Conservation (phyloP, 2,113 vertebrate genomes). For the Upupa epops region DNA sequence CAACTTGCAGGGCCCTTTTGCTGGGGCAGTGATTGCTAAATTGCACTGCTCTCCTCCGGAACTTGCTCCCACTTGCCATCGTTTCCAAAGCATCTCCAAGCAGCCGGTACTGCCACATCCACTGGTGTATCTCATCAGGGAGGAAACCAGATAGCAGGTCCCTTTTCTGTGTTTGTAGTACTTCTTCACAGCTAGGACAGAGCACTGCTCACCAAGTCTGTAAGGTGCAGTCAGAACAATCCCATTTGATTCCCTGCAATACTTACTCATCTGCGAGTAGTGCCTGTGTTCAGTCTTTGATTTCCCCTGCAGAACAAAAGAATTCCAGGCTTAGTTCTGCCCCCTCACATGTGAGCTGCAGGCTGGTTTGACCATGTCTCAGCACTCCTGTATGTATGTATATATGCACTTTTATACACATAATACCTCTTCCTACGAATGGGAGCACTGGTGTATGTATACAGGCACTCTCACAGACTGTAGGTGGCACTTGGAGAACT, state of each 20-base stretch:
- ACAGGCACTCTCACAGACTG: background rate
- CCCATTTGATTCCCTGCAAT: background rate
- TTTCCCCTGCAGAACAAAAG: background rate
- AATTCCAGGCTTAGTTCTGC: background rate
- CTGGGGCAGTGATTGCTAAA: background rate
- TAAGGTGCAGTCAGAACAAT: rapidly evolving
- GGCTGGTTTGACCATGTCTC: background rate
- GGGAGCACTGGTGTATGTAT: background rate
- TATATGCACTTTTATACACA: background rate
- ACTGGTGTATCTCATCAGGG: background rate
- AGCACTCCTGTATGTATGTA: background rate
- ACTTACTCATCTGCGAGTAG: background rate
- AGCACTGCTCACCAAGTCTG: rapidly evolving
- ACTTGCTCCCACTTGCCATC: background rate
- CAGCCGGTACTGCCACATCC: background rate
- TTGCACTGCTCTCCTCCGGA: background rate
- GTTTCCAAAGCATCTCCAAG: rapidly evolving
- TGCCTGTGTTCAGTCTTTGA: background rate
- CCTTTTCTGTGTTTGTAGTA: background rate
- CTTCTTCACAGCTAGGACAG: background rate
- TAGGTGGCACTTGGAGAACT: slow-evolving; percentile 61
- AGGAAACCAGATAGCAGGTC: background rate
- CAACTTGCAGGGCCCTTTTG: background rate
- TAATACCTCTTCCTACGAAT: background rate
- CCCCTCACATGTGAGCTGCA: background rate